Evolutionary conservation across 2,113 vertebrate genomes (phyloP).

Genomic region (Microcebus jonahi): DNA sequence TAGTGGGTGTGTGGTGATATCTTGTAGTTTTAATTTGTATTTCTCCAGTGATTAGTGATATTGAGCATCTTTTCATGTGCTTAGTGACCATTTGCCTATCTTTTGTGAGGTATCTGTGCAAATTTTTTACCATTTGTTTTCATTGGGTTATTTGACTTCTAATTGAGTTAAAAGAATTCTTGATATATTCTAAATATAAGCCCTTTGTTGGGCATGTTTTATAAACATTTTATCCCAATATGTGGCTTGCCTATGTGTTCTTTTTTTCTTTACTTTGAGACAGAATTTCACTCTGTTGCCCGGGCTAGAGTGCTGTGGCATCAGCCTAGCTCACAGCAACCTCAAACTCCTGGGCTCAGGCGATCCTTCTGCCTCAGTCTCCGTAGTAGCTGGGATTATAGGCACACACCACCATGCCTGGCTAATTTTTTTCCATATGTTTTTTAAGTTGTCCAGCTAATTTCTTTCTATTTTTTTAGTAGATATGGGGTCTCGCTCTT

Average conservation of each 20-base stretch:
- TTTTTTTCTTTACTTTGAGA: too few species aligned
- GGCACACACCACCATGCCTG: too few species aligned
- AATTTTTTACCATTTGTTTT: background rate
- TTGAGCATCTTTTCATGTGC: background rate
- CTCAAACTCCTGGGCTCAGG: too few species aligned
- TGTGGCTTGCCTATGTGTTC: background rate
- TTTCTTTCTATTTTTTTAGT: too few species aligned
- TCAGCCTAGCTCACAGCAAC: too few species aligned
- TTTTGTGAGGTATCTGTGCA: background rate
- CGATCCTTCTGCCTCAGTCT: too few species aligned
- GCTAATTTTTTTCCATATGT: too few species aligned
- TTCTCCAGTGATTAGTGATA: slow-evolving; percentile 8
- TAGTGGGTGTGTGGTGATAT: background rate
- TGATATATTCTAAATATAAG: background rate
- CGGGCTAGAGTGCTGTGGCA: too few species aligned
- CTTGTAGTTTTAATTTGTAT: slow-evolving; percentile 30
- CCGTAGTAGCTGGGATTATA: too few species aligned
- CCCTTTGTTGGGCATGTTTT: slow-evolving; percentile 14
- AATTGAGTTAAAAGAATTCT: background rate
- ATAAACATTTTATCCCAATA: background rate
- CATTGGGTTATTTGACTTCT: background rate
- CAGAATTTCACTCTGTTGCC: too few species aligned
- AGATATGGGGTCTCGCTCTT: too few species aligned
- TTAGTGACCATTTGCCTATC: background rate
- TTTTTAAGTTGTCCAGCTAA: too few species aligned